Evolutionary conservation across 2,113 vertebrate genomes (phyloP), one percentile per base, ranked within the genome.

Genomic region (Sturnus vulgaris): DNA sequence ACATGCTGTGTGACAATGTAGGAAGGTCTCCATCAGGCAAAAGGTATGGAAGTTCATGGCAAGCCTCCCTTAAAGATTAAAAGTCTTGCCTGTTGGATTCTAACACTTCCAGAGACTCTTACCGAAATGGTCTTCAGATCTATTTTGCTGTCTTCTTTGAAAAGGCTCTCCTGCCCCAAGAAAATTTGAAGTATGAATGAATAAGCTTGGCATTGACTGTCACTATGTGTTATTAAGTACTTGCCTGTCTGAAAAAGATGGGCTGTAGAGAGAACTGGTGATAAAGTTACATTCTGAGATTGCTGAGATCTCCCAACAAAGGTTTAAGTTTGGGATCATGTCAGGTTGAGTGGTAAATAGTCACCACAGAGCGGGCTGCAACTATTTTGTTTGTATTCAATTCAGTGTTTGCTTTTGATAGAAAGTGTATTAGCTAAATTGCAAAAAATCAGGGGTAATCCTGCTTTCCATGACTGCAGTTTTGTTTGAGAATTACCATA

Each of bases 1-100:
- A 19, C 40, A 18, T 6, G 31, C 14, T 27, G 24, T 8, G 7
- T 25, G 69, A 46, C 2, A 1, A 27, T 3, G 15, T 9, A 39
- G 20, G 28, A 71, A 57, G 15, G 7, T 59, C 47, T 86, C 44
- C 33, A 47, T 47, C 56, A 59, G 25, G 24, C 27, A 83, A 69
- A 23, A 52, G 15, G 4, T 37, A 37, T 3, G 9, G 22, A 11
- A 46, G 19, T 8, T 72, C 0, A 0, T 37, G 31, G 14, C 6
- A 33, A 24, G 56, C 60, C 12, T 15, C 72, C n/a, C 24, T 57
- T 18, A 35, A 33, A 28, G 53, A 68, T 37, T 39, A 79, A 39
- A 93, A 40, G 31, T 33, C 53, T 40, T 59, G 27, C 19, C 47
- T 84, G 44, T 35, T 69, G 44, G n/a, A 53, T 65, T 55, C 13